Evolutionary conservation across 2,888 invertebrate genomes (phyloP).

Genomic region (Oscheius sp.): DNA sequence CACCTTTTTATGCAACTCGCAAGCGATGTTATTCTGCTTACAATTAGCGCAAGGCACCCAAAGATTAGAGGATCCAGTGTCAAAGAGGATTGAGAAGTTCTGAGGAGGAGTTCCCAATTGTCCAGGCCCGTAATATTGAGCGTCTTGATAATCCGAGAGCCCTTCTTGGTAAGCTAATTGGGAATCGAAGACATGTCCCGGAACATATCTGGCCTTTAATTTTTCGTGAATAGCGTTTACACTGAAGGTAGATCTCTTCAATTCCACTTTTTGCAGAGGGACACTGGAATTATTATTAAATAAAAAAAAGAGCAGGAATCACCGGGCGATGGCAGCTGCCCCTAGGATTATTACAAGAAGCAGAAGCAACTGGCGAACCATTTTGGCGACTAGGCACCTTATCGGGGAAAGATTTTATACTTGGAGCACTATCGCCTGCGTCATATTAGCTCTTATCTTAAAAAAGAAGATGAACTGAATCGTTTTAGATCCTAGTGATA

Average conservation of each 20-base stretch:
- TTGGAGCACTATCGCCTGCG: constrained; percentile 1
- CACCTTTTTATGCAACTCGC: constrained; percentile 76
- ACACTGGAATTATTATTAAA: not conserved
- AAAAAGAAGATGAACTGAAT: too few relatives aligned
- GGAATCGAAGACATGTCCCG: constrained; percentile 41
- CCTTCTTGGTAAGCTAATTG: constrained; percentile 56
- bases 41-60: constrained; percentile 96
- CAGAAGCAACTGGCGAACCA: constrained; percentile 27
- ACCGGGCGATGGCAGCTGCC: constrained; percentile 35
- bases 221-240: constrained; percentile 49
- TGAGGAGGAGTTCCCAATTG: constrained; percentile 77
- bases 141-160: constrained; percentile 66
- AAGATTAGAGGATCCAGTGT: constrained; percentile 97
- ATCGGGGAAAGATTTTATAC: constrained; percentile 6
- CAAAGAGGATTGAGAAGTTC: constrained; percentile 81
- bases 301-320: not conserved
- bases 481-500: too few relatives aligned
- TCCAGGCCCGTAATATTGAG: constrained; percentile 77
- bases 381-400: constrained; percentile 1
- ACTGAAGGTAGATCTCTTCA: constrained; percentile 49
- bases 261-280: constrained; percentile 43
- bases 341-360: constrained; percentile 31
- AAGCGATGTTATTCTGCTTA: constrained; percentile 89
- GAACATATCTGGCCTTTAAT: constrained; percentile 52
- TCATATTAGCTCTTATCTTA: too few relatives aligned